Evolutionary conservation across 2,797 vertebrate genomes (phyloP).

Genomic region (Parotocinclus haroldoi): DNA sequence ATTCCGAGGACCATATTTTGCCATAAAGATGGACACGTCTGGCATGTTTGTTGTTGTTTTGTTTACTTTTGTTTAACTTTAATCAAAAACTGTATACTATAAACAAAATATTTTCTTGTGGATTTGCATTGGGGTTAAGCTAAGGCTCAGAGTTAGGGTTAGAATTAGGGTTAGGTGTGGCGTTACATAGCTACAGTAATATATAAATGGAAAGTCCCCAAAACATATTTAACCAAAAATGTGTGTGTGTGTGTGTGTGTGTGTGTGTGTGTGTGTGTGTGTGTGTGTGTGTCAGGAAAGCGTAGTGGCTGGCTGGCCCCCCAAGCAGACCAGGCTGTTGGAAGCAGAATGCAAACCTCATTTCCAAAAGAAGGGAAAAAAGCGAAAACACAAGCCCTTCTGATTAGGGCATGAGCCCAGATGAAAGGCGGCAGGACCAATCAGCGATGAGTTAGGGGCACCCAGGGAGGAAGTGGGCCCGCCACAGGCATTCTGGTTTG

Average conservation of each 20-base stretch:
- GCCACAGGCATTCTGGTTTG: constrained; percentile 62
- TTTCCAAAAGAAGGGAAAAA: constrained; percentile 48
- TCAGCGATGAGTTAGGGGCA: constrained; percentile 67
- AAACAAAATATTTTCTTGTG: too few relatives aligned
- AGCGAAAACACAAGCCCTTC: constrained; percentile 46
- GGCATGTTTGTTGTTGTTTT: too few relatives aligned
- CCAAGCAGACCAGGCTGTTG: constrained; percentile 44
- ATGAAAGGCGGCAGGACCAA: constrained; percentile 66
- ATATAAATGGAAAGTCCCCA: too few relatives aligned
- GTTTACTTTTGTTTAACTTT: too few relatives aligned
- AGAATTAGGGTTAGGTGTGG: too few relatives aligned
- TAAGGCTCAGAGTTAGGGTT: too few relatives aligned
- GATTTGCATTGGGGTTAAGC: too few relatives aligned
- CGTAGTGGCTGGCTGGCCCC: constrained; percentile 47
- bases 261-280: constrained; percentile 37
- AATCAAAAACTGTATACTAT: too few relatives aligned
- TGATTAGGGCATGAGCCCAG: constrained; percentile 60
- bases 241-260: constrained; percentile 22
- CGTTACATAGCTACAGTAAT: too few relatives aligned
- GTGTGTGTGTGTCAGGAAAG: constrained; percentile 45
- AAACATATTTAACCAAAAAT: not conserved
- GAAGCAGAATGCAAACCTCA: constrained; percentile 56
- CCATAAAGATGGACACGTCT: too few relatives aligned
- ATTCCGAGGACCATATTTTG: too few relatives aligned
- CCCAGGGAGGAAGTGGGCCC: constrained; percentile 66